Evolutionary conservation across 2,797 vertebrate genomes (phyloP).

Genomic region (Triplophysa bombifrons): DNA sequence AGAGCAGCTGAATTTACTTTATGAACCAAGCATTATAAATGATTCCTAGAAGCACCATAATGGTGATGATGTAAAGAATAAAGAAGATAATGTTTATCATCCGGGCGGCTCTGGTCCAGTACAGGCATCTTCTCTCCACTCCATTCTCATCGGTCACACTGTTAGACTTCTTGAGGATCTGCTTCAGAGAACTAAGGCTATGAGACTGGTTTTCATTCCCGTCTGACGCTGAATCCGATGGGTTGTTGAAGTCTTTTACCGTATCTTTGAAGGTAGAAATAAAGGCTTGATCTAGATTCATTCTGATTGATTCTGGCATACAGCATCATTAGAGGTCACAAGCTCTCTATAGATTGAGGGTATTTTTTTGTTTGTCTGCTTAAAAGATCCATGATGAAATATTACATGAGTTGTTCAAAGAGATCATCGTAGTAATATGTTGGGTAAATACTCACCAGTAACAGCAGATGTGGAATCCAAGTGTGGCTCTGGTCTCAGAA

Average conservation of each 20-base stretch:
- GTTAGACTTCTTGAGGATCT: slow-evolving; percentile 5
- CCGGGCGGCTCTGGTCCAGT: slow-evolving; percentile 58
- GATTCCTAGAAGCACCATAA: slow-evolving; percentile 61
- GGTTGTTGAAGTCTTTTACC: slow-evolving; percentile 1
- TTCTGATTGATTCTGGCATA: neutral
- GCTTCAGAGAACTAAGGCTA: neutral
- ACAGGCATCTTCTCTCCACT: neutral
- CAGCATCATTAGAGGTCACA: too few species aligned
- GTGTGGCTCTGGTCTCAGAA: neutral
- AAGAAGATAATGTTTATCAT: slow-evolving; percentile 67
- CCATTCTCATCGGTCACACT: slow-evolving; percentile 33
- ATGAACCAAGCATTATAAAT: slow-evolving; percentile 12
- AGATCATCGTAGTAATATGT: neutral
- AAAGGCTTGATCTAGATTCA: neutral
- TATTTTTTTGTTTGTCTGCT: too few species aligned
- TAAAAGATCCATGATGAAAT: too few species aligned
- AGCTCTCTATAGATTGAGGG: too few species aligned
- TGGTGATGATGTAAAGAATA: slow-evolving; percentile 59
- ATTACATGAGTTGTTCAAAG: neutral
- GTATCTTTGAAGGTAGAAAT: neutral
- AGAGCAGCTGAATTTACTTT: neutral
- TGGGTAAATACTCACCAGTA: slow-evolving; percentile 4
- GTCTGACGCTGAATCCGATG: neutral
- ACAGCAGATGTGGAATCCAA: neutral
- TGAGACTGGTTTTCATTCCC: neutral